Conservation (phyloP, 1,140 invertebrate genomes). For the Elysia chlorotica region DNA sequence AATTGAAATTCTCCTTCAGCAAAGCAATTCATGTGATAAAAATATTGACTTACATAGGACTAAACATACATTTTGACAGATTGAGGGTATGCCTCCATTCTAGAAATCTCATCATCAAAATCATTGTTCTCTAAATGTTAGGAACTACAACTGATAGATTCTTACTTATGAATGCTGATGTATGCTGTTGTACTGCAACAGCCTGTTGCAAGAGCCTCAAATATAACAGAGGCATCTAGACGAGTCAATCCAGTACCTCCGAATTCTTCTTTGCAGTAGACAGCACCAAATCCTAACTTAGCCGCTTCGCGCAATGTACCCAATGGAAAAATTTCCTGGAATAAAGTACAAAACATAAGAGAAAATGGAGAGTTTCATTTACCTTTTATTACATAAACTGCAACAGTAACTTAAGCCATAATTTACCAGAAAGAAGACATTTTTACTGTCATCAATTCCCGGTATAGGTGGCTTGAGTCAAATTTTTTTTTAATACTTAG, state of each 20-base stretch:
- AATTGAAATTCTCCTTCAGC: not conserved
- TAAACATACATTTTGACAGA: too few relatives aligned
- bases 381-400: not conserved
- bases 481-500: not conserved
- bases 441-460: not conserved
- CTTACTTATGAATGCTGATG: conserved; percentile 71
- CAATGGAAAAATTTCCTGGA: conserved; percentile 61
- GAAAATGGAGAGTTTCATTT: not conserved
- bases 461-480: not conserved
- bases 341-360: conserved; percentile 2
- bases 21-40: not conserved
- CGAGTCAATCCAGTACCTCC: conserved; percentile 68
- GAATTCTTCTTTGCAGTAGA: conserved; percentile 67
- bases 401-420: not conserved
- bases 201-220: conserved; percentile 70
- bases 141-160: too few relatives aligned
- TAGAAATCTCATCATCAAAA: too few relatives aligned
- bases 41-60: too few relatives aligned
- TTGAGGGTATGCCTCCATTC: too few relatives aligned
- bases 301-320: conserved; percentile 63
- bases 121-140: too few relatives aligned
- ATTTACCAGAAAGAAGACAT: not conserved
- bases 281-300: conserved; percentile 68
- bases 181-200: conserved; percentile 71
- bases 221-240: conserved; percentile 69